Evolutionary conservation across 92 coral and sea anemone genomes (phyloP), one percentile per base, ranked within the genome.

Genomic region (Montipora capitata): DNA sequence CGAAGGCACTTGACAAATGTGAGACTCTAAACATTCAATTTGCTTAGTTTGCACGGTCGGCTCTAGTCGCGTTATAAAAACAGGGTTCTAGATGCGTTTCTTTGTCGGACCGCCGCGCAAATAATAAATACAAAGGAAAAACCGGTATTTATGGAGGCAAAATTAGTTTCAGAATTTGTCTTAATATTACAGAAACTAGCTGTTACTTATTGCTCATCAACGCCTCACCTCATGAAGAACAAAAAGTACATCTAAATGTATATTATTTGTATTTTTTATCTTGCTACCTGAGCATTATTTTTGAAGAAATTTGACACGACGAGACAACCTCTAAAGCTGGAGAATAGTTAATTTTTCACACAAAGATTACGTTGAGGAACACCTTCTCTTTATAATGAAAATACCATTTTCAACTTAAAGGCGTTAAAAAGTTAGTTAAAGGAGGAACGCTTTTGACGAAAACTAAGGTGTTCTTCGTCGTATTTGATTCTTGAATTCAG

Each of bases 271-370:
- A 18, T 45, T 80, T 67, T 48, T 67, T n/a, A 45, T 45, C 14
- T 18, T 48, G 20, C 14, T 7, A 48, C 6, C 7, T 48, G 6
- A 48, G 10, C 63, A 4, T 2, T 40, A 4, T 27, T 3, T 2
- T 41, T 20, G 67, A 3, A 42, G 44, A 5, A 8, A 18, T 48
- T 12, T 56, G 57, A 10, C 58, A 67, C 35, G 6, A 79, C 35
- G 35, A 44, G 75, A 3, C 73, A 80, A 52, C 48, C 76, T 49
- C 13, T 13, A 43, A 39, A 81, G 76, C 67, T 81, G 40, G 52
- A 18, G 48, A 67, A 68, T 9, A 10, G 76, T 81, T 81, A 35
- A 81, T 68, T 68, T 81, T 81, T 52, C 85, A 68, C 85, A 38
- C 85, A 81, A 68, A 54, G 85, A 44, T 65, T 63, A 66, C 17